These are phyloP conservation scores for Ailuropoda melanoleuca DNA, from an alignment of 2,113 vertebrate genomes.

Conservation along the genomic window DNA sequence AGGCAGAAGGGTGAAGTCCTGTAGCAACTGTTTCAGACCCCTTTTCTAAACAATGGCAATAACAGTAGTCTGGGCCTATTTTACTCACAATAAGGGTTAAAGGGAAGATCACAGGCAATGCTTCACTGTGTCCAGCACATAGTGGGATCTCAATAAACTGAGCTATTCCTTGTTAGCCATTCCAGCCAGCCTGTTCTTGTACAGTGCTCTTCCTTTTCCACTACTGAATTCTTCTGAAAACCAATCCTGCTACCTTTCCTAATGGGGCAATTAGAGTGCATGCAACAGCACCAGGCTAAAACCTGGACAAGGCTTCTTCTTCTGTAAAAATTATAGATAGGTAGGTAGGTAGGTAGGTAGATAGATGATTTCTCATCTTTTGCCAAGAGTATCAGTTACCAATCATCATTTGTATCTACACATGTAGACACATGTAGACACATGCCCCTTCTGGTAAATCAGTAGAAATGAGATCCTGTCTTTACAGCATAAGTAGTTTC, in stretches of 20 bases:
- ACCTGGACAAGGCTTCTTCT: neutral
- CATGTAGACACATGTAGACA: neutral
- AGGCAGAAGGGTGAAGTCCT: neutral
- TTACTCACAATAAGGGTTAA: neutral
- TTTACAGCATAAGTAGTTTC: conserved; percentile 10
- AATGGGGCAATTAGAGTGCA: neutral
- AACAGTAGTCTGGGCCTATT: neutral
- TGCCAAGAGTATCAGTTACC: neutral
- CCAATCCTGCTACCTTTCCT: neutral
- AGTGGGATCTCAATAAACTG: neutral
- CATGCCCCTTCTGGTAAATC: neutral
- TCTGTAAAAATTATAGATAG: neutral
- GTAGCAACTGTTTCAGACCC: neutral
- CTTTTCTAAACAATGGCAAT: neutral
- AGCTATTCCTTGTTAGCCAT: neutral
- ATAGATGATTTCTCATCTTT: neutral
- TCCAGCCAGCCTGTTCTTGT: neutral
- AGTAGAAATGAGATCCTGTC: neutral
- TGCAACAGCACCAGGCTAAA: neutral
- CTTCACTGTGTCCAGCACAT: neutral
- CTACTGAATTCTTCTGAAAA: neutral
- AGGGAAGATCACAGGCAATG: neutral
- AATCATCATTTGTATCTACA: neutral
- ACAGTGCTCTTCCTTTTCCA: neutral
- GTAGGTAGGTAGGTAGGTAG: neutral